Evolutionary conservation across 2,888 invertebrate species (phyloP).

Genomic region (Drosophila bunnanda): DNA sequence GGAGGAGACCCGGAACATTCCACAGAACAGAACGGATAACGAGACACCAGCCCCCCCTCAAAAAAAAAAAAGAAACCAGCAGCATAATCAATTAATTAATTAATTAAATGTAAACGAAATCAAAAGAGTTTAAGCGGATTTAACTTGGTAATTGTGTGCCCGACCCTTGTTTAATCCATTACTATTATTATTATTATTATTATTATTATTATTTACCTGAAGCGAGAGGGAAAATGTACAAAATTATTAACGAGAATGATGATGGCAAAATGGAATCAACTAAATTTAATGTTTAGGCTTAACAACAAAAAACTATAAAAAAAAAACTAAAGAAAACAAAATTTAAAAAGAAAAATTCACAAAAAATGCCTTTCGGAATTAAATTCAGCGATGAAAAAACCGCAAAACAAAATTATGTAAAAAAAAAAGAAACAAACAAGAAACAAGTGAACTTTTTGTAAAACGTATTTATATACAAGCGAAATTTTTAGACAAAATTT

Average conservation of each 20-base stretch:
- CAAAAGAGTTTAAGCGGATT: constrained; percentile 46
- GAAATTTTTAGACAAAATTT: constrained; percentile 42
- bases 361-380: constrained; percentile 84
- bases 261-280: constrained; percentile 59
- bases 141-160: constrained; percentile 75
- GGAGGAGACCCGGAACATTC: constrained; percentile 66
- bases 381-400: constrained; percentile 78
- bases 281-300: constrained; percentile 82
- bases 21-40: constrained; percentile 43
- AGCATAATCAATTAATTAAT: constrained; percentile 32
- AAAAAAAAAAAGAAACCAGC: background rate
- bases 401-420: constrained; percentile 55
- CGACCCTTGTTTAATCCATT: constrained; percentile 63
- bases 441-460: constrained; percentile 46
- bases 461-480: constrained; percentile 34
- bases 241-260: constrained; percentile 35
- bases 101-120: constrained; percentile 44
- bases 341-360: constrained; percentile 61
- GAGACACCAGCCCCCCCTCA: constrained; percentile 9
- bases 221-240: constrained; percentile 18
- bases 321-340: constrained; percentile 46
- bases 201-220: constrained; percentile 33
- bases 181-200: background rate
- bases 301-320: constrained; percentile 48
- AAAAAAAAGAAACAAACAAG: constrained; percentile 14